Conservation (phyloP, 2,113 vertebrate genomes). For the Scalopus aquaticus region DNA sequence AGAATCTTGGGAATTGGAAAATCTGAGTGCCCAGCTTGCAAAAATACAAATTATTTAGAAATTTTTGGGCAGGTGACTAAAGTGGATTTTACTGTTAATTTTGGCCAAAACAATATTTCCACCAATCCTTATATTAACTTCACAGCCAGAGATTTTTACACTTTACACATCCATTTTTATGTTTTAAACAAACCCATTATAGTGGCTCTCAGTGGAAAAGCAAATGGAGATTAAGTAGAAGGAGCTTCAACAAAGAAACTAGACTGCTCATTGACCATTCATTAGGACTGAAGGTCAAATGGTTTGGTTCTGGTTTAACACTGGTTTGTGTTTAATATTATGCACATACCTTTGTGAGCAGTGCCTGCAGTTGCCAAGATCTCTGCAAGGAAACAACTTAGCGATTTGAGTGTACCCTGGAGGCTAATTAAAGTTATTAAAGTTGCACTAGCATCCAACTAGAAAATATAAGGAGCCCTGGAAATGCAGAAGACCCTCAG, state of each 20-base stretch:
- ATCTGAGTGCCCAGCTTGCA: neutral
- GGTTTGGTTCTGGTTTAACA: neutral
- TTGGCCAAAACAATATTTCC: neutral
- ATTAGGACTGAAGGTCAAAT: neutral
- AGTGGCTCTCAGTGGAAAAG: neutral
- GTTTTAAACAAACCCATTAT: neutral
- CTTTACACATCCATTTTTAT: neutral
- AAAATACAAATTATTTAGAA: slow-evolving; percentile 29
- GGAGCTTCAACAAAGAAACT: neutral
- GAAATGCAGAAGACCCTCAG: neutral
- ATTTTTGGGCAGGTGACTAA: neutral
- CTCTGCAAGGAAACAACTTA: neutral
- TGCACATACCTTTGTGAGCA: neutral
- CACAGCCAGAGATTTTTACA: neutral
- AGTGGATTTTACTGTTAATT: neutral
- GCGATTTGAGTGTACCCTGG: neutral
- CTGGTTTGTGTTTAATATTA: neutral
- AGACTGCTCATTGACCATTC: neutral
- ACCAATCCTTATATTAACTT: neutral
- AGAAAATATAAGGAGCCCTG: neutral
- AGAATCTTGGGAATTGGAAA: neutral
- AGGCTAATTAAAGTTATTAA: neutral
- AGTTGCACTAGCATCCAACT: neutral
- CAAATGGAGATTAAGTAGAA: neutral
- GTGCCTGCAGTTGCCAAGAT: neutral